Percentiles rank a stretch among this genome's conserved stretches.
These are phyloP conservation scores for Tanaodytes sp. DNA, from an alignment of 2,888 invertebrate genomes.

Conservation along the genomic window DNA sequence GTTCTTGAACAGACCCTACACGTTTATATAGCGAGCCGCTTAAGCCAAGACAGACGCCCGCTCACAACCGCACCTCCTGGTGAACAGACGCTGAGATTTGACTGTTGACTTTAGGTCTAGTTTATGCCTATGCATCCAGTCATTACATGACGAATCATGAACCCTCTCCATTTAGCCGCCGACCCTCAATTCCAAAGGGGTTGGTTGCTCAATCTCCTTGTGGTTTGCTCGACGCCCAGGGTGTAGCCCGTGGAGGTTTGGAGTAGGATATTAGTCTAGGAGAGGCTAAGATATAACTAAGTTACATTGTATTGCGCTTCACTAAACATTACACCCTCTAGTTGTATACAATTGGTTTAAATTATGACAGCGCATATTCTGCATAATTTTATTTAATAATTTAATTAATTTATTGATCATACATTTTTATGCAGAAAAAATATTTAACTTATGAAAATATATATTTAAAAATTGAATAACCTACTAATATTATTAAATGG, in stretches of 20 bases:
- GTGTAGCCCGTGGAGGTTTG: slow-evolving; percentile 18
- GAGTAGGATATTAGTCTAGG: slow-evolving; percentile 23
- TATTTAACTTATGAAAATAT: no score
- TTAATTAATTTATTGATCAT: no score
- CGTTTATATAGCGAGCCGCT: slow-evolving; percentile 11
- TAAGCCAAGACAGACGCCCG: slow-evolving; percentile 14
- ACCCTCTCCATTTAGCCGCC: background rate
- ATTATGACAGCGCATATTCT: no score
- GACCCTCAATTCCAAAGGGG: slow-evolving; percentile 8
- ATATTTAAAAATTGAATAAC: no score
- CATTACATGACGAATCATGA: background rate
- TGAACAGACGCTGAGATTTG: slow-evolving; percentile 19
- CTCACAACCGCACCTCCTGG: slow-evolving; percentile 17
- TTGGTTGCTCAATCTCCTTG: slow-evolving; percentile 16
- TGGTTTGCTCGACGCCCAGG: slow-evolving; percentile 16
- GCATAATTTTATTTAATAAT: no score
- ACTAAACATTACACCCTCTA: slow-evolving; percentile 14
- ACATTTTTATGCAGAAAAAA: no score
- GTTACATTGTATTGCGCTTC: slow-evolving; percentile 22
- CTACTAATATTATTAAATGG: no score
- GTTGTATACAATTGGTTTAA: no score
- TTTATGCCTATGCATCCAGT: slow-evolving; percentile 3
- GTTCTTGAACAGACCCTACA: background rate
- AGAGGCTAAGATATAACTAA: slow-evolving; percentile 19
- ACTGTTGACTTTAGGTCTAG: background rate